phyloP scores from a whole-genome alignment of 1,140 invertebrate species.

The Oncopodura yosiiana region DNA sequence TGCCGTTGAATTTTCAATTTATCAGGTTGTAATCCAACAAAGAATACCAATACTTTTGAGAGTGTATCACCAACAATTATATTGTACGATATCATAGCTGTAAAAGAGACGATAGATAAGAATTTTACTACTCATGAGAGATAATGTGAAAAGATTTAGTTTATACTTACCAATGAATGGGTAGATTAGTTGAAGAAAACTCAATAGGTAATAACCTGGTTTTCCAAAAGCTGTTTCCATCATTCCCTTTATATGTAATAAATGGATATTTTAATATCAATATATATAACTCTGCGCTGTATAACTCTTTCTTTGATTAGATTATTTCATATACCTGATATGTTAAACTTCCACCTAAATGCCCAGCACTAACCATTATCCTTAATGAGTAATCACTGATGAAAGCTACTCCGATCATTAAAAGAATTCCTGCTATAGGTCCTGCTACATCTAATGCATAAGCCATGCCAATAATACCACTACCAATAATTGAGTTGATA shows the following conservation, averaged over 20 bases:
- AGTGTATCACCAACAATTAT: constrained; percentile 81
- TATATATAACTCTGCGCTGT: background rate
- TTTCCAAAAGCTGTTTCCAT: constrained; percentile 72
- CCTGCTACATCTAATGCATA: constrained; percentile 72
- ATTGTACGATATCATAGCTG: constrained; percentile 85
- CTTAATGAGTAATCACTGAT: constrained; percentile 77
- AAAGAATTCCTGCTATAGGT: constrained; percentile 61
- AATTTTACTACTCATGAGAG: constrained; percentile 7
- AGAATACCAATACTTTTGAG: constrained; percentile 65
- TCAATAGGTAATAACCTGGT: constrained; percentile 66
- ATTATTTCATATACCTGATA: constrained; percentile 54
- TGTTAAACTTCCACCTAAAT: constrained; percentile 67
- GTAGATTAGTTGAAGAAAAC: constrained; percentile 70
- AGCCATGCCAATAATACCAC: constrained; percentile 82
- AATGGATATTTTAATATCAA: background rate
- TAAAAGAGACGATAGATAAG: constrained; percentile 36
- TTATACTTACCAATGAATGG: constrained; percentile 67
- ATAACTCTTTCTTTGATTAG: constrained; percentile 31
- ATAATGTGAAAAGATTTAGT: constrained; percentile 3
- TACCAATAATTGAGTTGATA: constrained; percentile 86
- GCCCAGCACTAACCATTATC: constrained; percentile 62
- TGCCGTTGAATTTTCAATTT: constrained; percentile 57
- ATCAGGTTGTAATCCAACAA: constrained; percentile 47
- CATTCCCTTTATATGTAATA: constrained; percentile 47
- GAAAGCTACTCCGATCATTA: constrained; percentile 63